These are phyloP conservation scores for Campylomormyrus numenius DNA, from an alignment of 2,113 vertebrate species.

Conservation along the genomic window DNA sequence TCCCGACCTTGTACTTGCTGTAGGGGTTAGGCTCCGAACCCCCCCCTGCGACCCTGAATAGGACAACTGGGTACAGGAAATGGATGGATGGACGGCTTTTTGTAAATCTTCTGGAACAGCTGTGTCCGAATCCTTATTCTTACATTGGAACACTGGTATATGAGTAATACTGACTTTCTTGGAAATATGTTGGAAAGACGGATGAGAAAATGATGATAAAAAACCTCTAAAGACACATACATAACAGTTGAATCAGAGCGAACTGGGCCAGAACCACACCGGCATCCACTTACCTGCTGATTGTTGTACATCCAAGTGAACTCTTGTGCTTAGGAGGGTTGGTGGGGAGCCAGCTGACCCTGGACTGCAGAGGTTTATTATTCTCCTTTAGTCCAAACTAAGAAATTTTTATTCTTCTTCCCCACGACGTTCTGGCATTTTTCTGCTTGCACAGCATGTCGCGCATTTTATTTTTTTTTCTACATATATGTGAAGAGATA, in stretches of 20 bases:
- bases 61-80: neutral
- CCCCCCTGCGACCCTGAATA: neutral
- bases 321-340: neutral
- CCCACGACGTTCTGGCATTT: neutral
- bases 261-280: neutral
- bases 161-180: neutral
- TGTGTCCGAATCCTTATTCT: neutral
- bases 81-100: neutral
- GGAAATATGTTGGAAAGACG: neutral
- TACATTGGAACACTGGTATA: neutral
- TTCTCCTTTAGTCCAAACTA: neutral
- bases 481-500: neutral
- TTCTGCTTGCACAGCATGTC: neutral
- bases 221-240: neutral
- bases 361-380: neutral
- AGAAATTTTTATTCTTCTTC: neutral
- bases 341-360: neutral
- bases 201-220: neutral
- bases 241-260: neutral
- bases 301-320: neutral
- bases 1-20: neutral
- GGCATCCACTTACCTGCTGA: neutral
- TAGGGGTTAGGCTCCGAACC: neutral
- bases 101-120: neutral
- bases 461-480: neutral